These are phyloP conservation scores for Caenorhabditis sinica DNA, from an alignment of 2,888 invertebrate species.

Conservation along the genomic window DNA sequence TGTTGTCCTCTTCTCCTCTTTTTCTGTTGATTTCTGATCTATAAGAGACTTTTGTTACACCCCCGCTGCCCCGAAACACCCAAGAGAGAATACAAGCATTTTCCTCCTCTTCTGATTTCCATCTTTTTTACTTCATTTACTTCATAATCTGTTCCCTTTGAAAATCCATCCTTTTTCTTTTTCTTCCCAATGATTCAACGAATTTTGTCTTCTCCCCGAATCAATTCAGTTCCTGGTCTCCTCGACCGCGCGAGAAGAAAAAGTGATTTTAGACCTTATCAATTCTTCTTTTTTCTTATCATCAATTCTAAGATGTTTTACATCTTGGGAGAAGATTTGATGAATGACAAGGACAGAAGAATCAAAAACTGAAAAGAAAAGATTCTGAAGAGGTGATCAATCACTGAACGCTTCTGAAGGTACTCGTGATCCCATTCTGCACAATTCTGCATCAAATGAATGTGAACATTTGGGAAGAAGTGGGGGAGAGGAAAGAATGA, in stretches of 20 bases:
- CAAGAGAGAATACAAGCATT: conserved; percentile 15
- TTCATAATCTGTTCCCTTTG: conserved; percentile 36
- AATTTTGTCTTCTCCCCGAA: neutral
- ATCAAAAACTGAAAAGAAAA: conserved; percentile 35
- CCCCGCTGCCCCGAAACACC: conserved; percentile 37
- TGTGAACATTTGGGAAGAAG: neutral
- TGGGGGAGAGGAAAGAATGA: neutral
- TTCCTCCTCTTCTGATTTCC: conserved; percentile 3
- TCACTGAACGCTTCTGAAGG: conserved; percentile 31
- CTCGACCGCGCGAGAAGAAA: neutral
- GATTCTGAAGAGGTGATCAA: conserved; percentile 30
- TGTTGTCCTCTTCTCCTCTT: neutral
- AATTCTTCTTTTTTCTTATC: conserved; percentile 21
- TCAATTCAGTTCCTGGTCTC: conserved; percentile 35
- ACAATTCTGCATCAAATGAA: conserved; percentile 16
- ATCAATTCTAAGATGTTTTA: conserved; percentile 59
- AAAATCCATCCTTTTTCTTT: conserved; percentile 11
- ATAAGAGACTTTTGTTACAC: conserved; percentile 45
- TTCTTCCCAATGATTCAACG: conserved; percentile 1
- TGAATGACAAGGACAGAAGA: conserved; percentile 33
- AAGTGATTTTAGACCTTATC: conserved; percentile 44
- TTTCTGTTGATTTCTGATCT: conserved; percentile 29
- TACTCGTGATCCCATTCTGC: conserved; percentile 29
- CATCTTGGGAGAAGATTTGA: conserved; percentile 43
- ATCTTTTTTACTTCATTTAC: conserved; percentile 3